Percentiles rank a stretch among this genome's conserved stretches.
Conservation (phyloP, 2,113 vertebrate genomes). For the Cavia aperea region DNA sequence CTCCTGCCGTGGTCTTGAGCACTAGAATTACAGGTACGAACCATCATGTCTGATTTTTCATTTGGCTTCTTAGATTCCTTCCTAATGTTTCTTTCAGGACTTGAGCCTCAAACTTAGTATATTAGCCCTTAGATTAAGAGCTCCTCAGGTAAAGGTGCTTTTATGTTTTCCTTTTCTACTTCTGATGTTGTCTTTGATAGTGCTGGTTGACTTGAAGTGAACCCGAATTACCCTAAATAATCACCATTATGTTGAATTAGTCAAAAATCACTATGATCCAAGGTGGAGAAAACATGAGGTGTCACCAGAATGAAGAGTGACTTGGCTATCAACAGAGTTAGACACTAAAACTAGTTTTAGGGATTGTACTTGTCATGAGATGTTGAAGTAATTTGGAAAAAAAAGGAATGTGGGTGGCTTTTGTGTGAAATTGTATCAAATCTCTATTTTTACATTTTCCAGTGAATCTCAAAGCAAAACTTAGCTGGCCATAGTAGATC, state of each 20-base stretch:
- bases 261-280: neutral
- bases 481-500: neutral
- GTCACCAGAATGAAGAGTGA: neutral
- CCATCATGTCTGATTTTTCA: neutral
- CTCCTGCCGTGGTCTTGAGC: neutral
- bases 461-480: neutral
- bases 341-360: neutral
- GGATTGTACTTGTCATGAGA: neutral
- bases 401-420: neutral
- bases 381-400: neutral
- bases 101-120: neutral
- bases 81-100: neutral
- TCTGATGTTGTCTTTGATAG: neutral
- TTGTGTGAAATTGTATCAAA: neutral
- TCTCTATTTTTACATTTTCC: slow-evolving; percentile 10
- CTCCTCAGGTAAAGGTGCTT: neutral
- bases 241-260: neutral
- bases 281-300: neutral
- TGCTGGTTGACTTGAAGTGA: neutral
- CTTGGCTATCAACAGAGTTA: neutral
- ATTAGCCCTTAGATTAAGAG: neutral
- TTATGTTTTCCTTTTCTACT: slow-evolving; percentile 7
- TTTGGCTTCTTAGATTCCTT: neutral
- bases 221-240: neutral
- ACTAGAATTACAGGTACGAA: neutral